Conservation (phyloP, 2,888 invertebrate genomes). For the Apamea monoglypha region DNA sequence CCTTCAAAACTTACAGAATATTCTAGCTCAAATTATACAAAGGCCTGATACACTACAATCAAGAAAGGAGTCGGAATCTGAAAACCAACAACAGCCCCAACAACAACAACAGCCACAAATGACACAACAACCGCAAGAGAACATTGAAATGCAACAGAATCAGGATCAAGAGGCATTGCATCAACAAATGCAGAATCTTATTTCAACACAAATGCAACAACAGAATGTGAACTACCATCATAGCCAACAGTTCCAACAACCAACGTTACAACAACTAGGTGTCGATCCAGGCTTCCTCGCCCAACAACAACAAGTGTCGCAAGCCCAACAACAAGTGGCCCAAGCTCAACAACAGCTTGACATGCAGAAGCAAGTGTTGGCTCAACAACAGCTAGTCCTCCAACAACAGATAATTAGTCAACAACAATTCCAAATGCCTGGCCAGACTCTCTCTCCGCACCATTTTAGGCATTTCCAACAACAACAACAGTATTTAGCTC, state of each 20-base stretch:
- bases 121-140: conserved; percentile 73
- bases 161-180: conserved; percentile 71
- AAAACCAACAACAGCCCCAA: conserved; percentile 76
- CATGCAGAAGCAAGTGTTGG: conserved; percentile 87
- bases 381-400: conserved; percentile 86
- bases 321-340: conserved; percentile 86
- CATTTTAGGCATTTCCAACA: conserved; percentile 83
- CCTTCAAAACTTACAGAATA: conserved; percentile 87
- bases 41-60: conserved; percentile 84
- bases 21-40: conserved; percentile 86
- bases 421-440: conserved; percentile 84
- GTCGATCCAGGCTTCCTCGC: conserved; percentile 83
- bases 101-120: conserved; percentile 71
- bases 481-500: conserved; percentile 88
- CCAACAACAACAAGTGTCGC: conserved; percentile 86
- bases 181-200: conserved; percentile 81
- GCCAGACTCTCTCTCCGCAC: conserved; percentile 87
- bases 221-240: conserved; percentile 79
- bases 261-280: conserved; percentile 73
- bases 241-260: conserved; percentile 81
- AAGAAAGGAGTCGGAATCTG: conserved; percentile 85
- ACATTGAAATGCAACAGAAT: conserved; percentile 73
- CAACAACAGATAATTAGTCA: conserved; percentile 88
- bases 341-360: conserved; percentile 87
- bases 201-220: conserved; percentile 81